Conservation (phyloP, 2,888 invertebrate genomes). For the Dendrolimus pini region DNA sequence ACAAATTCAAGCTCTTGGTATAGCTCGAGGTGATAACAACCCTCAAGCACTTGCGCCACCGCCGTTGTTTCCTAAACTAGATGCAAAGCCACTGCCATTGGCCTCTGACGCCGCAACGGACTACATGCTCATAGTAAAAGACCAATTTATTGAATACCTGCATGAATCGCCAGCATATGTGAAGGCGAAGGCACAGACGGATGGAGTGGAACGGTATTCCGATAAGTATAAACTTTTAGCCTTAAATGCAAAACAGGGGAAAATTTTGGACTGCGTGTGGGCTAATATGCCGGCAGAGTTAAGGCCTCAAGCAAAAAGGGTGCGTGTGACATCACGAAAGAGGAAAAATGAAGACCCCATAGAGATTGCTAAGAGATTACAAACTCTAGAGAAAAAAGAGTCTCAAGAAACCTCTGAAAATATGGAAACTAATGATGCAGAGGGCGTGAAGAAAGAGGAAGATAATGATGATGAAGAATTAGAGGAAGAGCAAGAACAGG, state of each 20-base stretch:
- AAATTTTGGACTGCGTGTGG: slow-evolving; percentile 75
- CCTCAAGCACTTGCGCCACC: slow-evolving; percentile 73
- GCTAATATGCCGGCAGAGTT: slow-evolving; percentile 79
- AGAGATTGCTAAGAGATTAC: slow-evolving; percentile 68
- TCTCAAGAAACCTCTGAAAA: slow-evolving; percentile 64
- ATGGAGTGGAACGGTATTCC: slow-evolving; percentile 75
- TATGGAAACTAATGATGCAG: slow-evolving; percentile 62
- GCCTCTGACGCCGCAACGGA: slow-evolving; percentile 77
- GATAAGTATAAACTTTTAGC: slow-evolving; percentile 73
- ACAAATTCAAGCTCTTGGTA: slow-evolving; percentile 75
- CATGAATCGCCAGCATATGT: slow-evolving; percentile 81
- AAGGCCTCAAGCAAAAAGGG: slow-evolving; percentile 64
- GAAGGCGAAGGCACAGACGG: slow-evolving; percentile 61
- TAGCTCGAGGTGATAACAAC: slow-evolving; percentile 72
- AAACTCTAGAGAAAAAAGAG: slow-evolving; percentile 82
- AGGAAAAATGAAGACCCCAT: slow-evolving; percentile 54
- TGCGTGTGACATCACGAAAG: slow-evolving; percentile 41
- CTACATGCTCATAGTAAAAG: slow-evolving; percentile 83
- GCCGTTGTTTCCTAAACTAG: slow-evolving; percentile 77
- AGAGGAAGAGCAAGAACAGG: slow-evolving; percentile 81
- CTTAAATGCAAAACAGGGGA: slow-evolving; percentile 62
- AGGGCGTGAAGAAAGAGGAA: slow-evolving; percentile 68
- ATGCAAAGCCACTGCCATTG: slow-evolving; percentile 72
- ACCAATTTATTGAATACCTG: slow-evolving; percentile 83
- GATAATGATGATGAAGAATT: slow-evolving; percentile 75